phyloP scores from a whole-genome alignment of 2,113 vertebrate genomes.

The Entelurus aequoreus region DNA sequence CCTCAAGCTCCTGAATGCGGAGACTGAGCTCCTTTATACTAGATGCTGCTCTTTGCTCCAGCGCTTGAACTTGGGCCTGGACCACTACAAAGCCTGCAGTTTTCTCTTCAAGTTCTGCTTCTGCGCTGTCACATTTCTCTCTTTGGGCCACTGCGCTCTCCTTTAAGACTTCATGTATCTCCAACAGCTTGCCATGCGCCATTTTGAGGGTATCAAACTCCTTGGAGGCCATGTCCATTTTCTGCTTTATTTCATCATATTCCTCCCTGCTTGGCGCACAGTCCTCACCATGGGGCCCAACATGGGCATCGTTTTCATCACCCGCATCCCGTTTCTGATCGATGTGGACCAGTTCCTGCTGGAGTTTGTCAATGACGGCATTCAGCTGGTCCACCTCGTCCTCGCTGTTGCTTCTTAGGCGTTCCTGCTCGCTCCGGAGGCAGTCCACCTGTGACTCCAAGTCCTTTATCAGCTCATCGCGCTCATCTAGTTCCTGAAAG shows the following conservation, averaged over 20 bases:
- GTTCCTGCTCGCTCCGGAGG: constrained; percentile 83
- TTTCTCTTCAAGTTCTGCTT: constrained; percentile 59
- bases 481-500: constrained; percentile 76
- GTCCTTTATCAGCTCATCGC: constrained; percentile 79
- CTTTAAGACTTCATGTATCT: constrained; percentile 48
- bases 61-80: constrained; percentile 64
- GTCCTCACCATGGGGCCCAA: constrained; percentile 53
- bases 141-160: constrained; percentile 39
- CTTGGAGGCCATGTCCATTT: constrained; percentile 66
- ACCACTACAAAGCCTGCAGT: constrained; percentile 59
- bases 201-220: constrained; percentile 71
- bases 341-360: constrained; percentile 84
- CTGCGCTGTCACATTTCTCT: constrained; percentile 26
- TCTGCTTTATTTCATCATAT: constrained; percentile 75
- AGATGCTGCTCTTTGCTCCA: constrained; percentile 68
- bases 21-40: constrained; percentile 58
- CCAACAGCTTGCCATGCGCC: constrained; percentile 53
- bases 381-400: constrained; percentile 88
- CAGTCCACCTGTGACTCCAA: constrained; percentile 85
- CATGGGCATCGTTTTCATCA: constrained; percentile 68
- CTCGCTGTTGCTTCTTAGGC: constrained; percentile 76
- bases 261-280: constrained; percentile 56
- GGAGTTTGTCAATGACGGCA: constrained; percentile 90
- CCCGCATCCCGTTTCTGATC: constrained; percentile 69
- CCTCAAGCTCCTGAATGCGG: constrained; percentile 73